Evolutionary conservation across 2,888 invertebrate genomes (phyloP).

Genomic region (Trimorus sp.): DNA sequence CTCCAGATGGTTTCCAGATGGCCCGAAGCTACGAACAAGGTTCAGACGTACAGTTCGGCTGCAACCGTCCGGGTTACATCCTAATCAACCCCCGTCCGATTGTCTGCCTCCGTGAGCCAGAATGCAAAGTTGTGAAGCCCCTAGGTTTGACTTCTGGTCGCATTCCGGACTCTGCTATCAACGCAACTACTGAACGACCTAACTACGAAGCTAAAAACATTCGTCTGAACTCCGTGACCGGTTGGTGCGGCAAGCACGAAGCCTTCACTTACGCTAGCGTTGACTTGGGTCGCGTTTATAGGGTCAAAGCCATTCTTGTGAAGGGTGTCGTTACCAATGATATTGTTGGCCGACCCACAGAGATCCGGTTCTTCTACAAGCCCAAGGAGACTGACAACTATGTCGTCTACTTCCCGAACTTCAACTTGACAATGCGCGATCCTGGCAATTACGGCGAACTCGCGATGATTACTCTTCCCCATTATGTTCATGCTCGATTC

Average conservation of each 20-base stretch:
- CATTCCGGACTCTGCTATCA: conserved; percentile 97
- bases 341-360: conserved; percentile 96
- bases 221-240: conserved; percentile 94
- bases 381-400: conserved; percentile 96
- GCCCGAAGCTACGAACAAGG: conserved; percentile 93
- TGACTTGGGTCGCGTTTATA: conserved; percentile 95
- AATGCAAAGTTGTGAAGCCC: conserved; percentile 95
- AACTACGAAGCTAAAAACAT: conserved; percentile 85
- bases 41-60: conserved; percentile 94
- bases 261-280: conserved; percentile 95
- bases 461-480: conserved; percentile 97
- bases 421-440: conserved; percentile 96
- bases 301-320: conserved; percentile 95
- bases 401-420: conserved; percentile 98
- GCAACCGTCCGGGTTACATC: conserved; percentile 95
- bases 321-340: conserved; percentile 98
- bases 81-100: conserved; percentile 95
- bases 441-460: conserved; percentile 98
- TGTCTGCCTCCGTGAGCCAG: conserved; percentile 94
- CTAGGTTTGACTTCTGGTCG: conserved; percentile 94
- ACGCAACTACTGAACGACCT: conserved; percentile 88
- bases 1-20: conserved; percentile 94
- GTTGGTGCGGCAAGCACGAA: conserved; percentile 98
- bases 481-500: conserved; percentile 96
- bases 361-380: conserved; percentile 98